Conservation (phyloP, 2,797 vertebrate species). For the Lepus townsendii region DNA sequence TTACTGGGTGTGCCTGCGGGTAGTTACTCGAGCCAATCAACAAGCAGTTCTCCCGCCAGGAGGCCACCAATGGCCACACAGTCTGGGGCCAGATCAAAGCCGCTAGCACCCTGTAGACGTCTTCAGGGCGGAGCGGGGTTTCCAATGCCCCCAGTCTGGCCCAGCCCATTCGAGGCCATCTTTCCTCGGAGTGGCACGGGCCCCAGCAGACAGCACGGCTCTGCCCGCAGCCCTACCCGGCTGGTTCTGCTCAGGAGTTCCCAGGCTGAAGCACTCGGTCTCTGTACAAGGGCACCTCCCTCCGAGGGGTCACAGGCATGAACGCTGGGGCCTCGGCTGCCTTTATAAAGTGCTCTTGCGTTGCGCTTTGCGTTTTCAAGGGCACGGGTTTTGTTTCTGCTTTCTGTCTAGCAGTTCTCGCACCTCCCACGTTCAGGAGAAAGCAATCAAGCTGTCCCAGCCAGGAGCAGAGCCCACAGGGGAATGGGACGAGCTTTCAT, state of each 20-base stretch:
- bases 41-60: background rate
- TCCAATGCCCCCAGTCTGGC: background rate
- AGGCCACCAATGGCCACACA: background rate
- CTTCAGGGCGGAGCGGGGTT: too few relatives aligned
- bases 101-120: background rate
- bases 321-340: background rate
- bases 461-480: background rate
- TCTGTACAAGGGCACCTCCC: background rate
- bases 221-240: too few relatives aligned
- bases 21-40: background rate
- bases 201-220: too few relatives aligned
- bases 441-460: background rate
- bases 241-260: background rate
- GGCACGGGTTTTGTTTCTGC: constrained; percentile 22
- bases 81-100: background rate
- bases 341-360: background rate
- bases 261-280: constrained; percentile 35
- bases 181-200: background rate
- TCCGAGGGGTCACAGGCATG: constrained; percentile 46
- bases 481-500: background rate
- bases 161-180: background rate
- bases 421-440: background rate
- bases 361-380: background rate
- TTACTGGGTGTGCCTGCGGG: background rate
- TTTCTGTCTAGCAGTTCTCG: background rate